A percentile compares a stretch with the other conserved stretches of the same genome.
Evolutionary conservation across 2,888 invertebrate species (phyloP).

Genomic region (Pinctada fucata): DNA sequence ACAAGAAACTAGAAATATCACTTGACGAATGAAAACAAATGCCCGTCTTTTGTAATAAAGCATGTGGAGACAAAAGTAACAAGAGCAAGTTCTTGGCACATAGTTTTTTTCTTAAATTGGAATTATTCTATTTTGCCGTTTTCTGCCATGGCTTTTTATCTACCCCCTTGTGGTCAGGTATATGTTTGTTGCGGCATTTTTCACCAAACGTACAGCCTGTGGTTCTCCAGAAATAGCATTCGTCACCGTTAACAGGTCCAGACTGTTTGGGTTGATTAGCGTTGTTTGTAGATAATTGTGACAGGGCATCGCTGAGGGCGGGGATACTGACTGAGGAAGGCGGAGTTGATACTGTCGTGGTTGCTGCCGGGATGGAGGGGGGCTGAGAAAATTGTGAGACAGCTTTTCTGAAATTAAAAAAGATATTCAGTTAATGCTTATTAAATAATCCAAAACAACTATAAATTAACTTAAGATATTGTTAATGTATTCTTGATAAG

Average conservation of each 20-base stretch:
- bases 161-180: conserved; percentile 76
- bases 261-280: conserved; percentile 63
- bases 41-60: too few species aligned
- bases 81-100: too few species aligned
- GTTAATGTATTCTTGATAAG: too few species aligned
- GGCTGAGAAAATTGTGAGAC: conserved; percentile 5
- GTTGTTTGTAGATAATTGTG: neutral
- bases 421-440: neutral
- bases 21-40: too few species aligned
- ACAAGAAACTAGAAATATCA: too few species aligned
- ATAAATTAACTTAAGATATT: too few species aligned
- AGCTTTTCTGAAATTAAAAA: conserved; percentile 28
- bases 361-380: neutral
- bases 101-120: too few species aligned
- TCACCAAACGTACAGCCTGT: conserved; percentile 78
- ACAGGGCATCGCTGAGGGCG: neutral
- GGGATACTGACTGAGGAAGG: neutral
- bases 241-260: conserved; percentile 78
- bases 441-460: too few species aligned
- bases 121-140: conserved; percentile 14
- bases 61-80: too few species aligned
- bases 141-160: conserved; percentile 78
- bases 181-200: conserved; percentile 76
- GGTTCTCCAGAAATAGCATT: conserved; percentile 79
- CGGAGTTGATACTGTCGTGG: neutral